Evolutionary conservation across 92 coral and sea anemone genomes (phyloP).

Genomic region (Bergia sp.): DNA sequence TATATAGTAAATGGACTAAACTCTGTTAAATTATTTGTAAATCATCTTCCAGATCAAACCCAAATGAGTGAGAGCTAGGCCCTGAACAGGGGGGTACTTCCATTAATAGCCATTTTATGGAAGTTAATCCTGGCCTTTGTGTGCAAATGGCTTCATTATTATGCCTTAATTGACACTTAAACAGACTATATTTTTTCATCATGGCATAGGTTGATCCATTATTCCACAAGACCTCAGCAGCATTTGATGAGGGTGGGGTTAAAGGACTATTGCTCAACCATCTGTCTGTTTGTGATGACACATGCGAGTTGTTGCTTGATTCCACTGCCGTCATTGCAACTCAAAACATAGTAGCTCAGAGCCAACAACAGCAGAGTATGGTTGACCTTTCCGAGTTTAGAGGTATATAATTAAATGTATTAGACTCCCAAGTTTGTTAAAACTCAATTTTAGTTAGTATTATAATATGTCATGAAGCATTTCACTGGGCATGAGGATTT

Average conservation of each 20-base stretch:
- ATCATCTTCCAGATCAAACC: too few species aligned
- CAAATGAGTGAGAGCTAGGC: too few species aligned
- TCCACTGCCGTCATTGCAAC: conserved; percentile 74
- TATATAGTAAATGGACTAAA: too few species aligned
- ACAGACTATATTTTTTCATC: neutral
- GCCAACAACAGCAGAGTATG: conserved; percentile 58
- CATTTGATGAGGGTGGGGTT: conserved; percentile 97
- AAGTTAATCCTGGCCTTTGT: too few species aligned
- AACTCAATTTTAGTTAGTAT: too few species aligned
- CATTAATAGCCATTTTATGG: too few species aligned
- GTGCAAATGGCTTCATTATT: too few species aligned
- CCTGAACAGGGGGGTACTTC: too few species aligned
- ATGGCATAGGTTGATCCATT: conserved; percentile 83
- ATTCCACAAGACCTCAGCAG: conserved; percentile 95
- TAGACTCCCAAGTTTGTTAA: neutral
- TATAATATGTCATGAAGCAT: too few species aligned
- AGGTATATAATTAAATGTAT: conserved; percentile 51
- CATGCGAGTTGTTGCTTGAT: conserved; percentile 85
- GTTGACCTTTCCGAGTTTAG: conserved; percentile 85
- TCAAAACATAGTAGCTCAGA: conserved; percentile 58
- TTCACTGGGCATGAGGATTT: too few species aligned
- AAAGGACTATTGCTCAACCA: conserved; percentile 83
- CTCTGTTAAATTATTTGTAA: too few species aligned
- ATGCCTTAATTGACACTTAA: too few species aligned
- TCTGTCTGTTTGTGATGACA: conserved; percentile 83